Evolutionary conservation across 2,113 vertebrate species (phyloP).

Genomic region (Phycodurus eques): DNA sequence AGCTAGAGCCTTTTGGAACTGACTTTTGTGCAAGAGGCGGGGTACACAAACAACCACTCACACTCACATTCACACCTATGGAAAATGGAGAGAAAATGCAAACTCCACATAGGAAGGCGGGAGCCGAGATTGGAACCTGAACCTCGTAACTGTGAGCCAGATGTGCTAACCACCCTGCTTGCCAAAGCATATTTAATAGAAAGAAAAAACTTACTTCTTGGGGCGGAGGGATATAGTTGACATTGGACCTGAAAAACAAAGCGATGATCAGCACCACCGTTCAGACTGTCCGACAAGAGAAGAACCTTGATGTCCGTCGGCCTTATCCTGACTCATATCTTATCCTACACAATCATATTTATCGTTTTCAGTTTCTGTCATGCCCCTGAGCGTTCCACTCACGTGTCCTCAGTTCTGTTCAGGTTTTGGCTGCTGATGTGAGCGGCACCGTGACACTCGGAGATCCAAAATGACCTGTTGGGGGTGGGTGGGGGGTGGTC

Average conservation of each 20-base stretch:
- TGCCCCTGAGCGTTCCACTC: conserved; percentile 58
- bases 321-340: conserved; percentile 48
- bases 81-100: too few species aligned
- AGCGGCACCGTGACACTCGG: conserved; percentile 72
- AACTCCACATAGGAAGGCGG: too few species aligned
- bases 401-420: conserved; percentile 77
- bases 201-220: conserved; percentile 68
- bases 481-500: conserved; percentile 33
- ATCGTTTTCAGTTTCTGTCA: not conserved
- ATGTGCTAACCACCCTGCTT: too few species aligned
- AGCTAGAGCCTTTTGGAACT: too few species aligned
- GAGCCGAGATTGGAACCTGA: too few species aligned
- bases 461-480: conserved; percentile 80
- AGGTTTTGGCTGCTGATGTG: conserved; percentile 81
- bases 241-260: conserved; percentile 66
- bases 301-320: conserved; percentile 29
- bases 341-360: conserved; percentile 26
- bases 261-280: conserved; percentile 11
- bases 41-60: too few species aligned
- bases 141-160: too few species aligned
- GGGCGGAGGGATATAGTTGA: conserved; percentile 69
- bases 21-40: too few species aligned
- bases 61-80: too few species aligned
- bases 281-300: conserved; percentile 30
- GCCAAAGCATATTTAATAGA: not conserved